Conservation (phyloP, 2,888 invertebrate genomes). For the Luffia ferchaultella region DNA sequence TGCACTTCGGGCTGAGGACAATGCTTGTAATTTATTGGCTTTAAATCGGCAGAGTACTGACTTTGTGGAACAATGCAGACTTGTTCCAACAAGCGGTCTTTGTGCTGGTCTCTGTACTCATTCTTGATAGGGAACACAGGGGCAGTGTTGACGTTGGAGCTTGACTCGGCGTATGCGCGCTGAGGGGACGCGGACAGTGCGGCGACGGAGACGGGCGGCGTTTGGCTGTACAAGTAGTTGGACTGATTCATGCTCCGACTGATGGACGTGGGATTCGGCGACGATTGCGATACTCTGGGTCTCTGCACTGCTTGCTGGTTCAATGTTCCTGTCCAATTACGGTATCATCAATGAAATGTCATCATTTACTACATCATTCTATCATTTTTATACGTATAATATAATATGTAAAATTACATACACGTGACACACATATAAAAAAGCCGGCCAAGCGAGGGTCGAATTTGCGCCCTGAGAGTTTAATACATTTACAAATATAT, state of each 20-base stretch:
- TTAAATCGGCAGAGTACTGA: constrained; percentile 17
- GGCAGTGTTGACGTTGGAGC: constrained; percentile 15
- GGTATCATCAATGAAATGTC: constrained; percentile 9
- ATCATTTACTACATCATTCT: constrained; percentile 3
- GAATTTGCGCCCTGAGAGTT: too few species aligned
- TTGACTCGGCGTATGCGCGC: background rate
- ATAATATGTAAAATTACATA: too few species aligned
- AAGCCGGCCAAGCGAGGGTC: too few species aligned
- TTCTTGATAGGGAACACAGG: constrained; percentile 26
- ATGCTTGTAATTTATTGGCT: constrained; percentile 6
- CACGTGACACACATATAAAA: too few species aligned
- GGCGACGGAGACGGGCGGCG: constrained; percentile 6
- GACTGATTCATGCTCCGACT: constrained; percentile 57
- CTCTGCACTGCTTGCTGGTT: constrained; percentile 36
- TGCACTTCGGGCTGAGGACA: background rate
- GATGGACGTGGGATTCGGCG: constrained; percentile 57
- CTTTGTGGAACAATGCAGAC: constrained; percentile 34
- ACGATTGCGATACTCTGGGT: constrained; percentile 43
- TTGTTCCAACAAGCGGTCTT: constrained; percentile 31
- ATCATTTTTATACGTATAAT: too few species aligned
- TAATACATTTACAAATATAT: too few species aligned
- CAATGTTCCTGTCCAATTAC: constrained; percentile 25
- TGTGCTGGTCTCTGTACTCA: constrained; percentile 17
- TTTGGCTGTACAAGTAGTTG: constrained; percentile 47
- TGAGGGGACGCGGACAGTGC: background rate